Percentiles rank a stretch among this genome's conserved stretches.
Evolutionary conservation across 2,113 vertebrate genomes (phyloP).

Genomic region (Zosterops borbonicus): DNA sequence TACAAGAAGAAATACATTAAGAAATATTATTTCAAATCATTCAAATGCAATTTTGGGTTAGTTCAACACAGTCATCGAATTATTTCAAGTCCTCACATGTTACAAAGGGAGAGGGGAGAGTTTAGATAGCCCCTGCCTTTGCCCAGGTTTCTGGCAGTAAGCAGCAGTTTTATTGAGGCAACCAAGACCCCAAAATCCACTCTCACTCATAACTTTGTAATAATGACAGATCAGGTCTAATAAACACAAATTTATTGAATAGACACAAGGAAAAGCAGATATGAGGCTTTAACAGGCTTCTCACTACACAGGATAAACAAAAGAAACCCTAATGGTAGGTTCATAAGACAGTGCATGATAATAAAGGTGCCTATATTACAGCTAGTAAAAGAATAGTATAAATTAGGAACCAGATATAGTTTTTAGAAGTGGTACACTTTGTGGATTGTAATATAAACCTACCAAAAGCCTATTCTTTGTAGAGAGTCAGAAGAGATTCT

Average conservation of each 20-base stretch:
- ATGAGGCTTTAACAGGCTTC: not conserved
- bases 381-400: not conserved
- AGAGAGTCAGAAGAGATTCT: not conserved
- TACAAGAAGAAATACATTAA: not conserved
- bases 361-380: not conserved
- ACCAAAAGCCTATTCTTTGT: slow-evolving; percentile 34
- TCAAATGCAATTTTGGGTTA: not conserved
- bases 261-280: not conserved
- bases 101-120: not conserved
- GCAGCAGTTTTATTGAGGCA: not conserved
- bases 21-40: not conserved
- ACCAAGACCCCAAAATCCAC: not conserved
- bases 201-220: accelerated
- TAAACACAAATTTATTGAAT: not conserved
- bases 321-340: not conserved
- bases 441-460: slow-evolving; percentile 10
- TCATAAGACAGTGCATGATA: not conserved
- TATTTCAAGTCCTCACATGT: not conserved
- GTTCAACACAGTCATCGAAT: not conserved
- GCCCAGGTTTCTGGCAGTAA: not conserved
- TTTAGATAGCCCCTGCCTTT: not conserved
- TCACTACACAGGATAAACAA: not conserved
- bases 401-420: not conserved
- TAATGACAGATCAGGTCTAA: accelerated
- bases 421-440: slow-evolving; percentile 13